Base-by-base conservation (phyloP, 2,113 vertebrate genomes). In the Siniperca knerii region DNA sequence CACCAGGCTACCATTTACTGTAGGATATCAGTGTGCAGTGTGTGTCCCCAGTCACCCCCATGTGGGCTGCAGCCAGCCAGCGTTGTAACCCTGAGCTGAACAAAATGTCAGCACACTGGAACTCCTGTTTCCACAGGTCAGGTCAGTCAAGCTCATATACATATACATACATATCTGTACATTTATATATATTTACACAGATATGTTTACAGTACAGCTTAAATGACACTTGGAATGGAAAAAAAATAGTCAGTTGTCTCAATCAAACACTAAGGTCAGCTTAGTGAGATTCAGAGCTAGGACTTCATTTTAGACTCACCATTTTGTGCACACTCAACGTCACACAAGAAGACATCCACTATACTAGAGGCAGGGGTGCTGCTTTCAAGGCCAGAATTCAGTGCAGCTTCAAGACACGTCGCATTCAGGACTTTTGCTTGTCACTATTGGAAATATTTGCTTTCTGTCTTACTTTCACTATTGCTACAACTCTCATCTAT, bases 41-140 rank as follows among this genome's bases (percentile, higher is more conserved):
- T n/a, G 20, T 81, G 89, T 88, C 79, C 87, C 73, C 65, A 73
- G 40, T 84, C 73, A 61, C 62, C 76, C 80, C 46, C 64, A 57
- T 67, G 80, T 84, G 74, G 82, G 67, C 62, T 29, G 62, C 48
- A 62, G 70, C 60, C 65, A 70, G 67, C 68, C 25, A 58, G 40
- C 15, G 5, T 72, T 29, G 25, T 60, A 21, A 88, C 83, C 76
- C 71, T 44, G 46, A 25, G 23, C 61, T 71, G 77, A 75, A 82
- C 68, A 60, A 65, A 80, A 57, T 35, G 11, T 71, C 77, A 69
- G 65, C 73, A 82, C 75, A 85, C 35, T 76, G 80, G 50, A 52
- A 4, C 25, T 70, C 25, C 25, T 69, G 37, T 70, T 55, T 40
- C 61, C 42, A 64, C 46, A 62, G 42, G 37, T 50, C 50, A 69